phyloP scores from a whole-genome alignment of 2,888 invertebrate species.

The Syrista parreyssii region DNA sequence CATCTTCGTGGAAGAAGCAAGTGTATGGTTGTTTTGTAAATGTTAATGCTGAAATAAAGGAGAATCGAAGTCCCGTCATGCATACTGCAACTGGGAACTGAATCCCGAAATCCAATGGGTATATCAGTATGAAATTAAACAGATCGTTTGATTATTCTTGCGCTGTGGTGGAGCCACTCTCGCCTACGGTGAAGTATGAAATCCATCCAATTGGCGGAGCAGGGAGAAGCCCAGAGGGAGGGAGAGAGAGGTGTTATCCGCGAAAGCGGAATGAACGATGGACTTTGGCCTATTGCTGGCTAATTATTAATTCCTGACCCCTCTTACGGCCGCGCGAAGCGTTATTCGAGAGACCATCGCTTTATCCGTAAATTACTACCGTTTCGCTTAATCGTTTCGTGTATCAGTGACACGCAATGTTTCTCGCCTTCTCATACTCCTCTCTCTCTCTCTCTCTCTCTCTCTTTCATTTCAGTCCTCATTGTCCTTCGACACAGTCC shows the following conservation, averaged over 20 bases:
- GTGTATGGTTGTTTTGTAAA: background rate
- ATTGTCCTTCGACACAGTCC: background rate
- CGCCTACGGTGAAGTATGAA: constrained; percentile 23
- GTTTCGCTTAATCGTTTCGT: background rate
- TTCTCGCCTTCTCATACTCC: background rate
- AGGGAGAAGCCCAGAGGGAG: background rate
- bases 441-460: too few relatives aligned
- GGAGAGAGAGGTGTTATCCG: background rate
- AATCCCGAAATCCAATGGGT: background rate
- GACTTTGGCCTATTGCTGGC: background rate
- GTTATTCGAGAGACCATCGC: background rate
- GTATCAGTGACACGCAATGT: background rate
- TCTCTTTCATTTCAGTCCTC: background rate
- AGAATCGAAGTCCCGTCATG: background rate
- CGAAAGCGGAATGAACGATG: background rate
- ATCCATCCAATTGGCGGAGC: constrained; percentile 13
- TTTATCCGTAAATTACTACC: background rate
- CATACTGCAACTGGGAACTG: background rate
- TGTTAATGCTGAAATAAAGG: background rate
- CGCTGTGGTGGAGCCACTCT: background rate
- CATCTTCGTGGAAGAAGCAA: background rate
- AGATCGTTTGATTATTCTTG: background rate
- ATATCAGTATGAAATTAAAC: background rate
- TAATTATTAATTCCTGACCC: background rate
- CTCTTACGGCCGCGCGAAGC: background rate